Evolutionary conservation across 92 coral and sea anemone species (phyloP), one percentile per base, ranked within the genome.

Genomic region (Anthopleura xanthogrammica): DNA sequence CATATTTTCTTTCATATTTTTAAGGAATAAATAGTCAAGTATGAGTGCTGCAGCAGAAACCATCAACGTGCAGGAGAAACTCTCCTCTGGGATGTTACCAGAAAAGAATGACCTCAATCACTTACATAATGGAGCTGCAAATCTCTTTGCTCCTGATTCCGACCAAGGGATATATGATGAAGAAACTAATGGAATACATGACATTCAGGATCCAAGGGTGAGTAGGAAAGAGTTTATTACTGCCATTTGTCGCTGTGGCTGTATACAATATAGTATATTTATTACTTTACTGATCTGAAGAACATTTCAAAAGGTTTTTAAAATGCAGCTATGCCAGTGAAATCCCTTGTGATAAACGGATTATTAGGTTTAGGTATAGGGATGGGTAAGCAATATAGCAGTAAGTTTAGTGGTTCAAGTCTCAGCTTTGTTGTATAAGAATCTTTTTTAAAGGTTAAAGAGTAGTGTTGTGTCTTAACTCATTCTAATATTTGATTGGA

Each of bases 41-140:
- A 93, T 93, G 98, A 93, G 98, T 91, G 98, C 98, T 3, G 91
- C 91, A 62, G 87, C 98, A 85, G 98, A 93, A 78, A 83, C 88
- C 0, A 93, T 93, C 81, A 93, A 93, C 77, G 93, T 93, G 16
- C 89, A 88, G 36, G 98, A 93, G 65, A 80, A 89, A 71, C 87
- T 93, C 24, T 87, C 94, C 12, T 86, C 79, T 13, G 72, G 79
- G 9, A 65, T 86, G 22, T 50, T 91, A 77, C 83, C 83, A 75
- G 85, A 82, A 72, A 83, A 77, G 64, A 81, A 86, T 41, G 87
- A 82, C 11, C 88, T 85, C 65, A 85, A 78, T 72, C 87, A 77
- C 66, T 66, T 82, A 0, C 62, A 64, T 20, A 88, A 89, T 84
- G 88, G 92, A 60, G 91, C 93, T 16, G 86, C 82, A 7, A 97